Percentiles rank a stretch among this genome's conserved stretches.
These are phyloP conservation scores for Magallana gigas DNA, from an alignment of 1,140 invertebrate species.

Conservation along the genomic window DNA sequence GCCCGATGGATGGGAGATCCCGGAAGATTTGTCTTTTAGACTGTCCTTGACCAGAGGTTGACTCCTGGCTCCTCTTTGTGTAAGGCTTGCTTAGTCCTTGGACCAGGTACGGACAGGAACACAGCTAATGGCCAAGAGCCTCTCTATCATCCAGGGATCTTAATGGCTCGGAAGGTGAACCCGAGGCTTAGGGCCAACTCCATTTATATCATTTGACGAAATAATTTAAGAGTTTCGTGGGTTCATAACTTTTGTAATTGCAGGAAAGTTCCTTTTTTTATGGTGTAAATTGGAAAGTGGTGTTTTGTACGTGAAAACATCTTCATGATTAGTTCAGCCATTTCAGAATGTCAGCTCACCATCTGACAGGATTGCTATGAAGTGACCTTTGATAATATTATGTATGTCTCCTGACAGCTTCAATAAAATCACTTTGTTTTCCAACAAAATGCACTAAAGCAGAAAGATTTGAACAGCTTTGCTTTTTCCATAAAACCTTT, in stretches of 20 bases:
- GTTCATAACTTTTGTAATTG: background rate
- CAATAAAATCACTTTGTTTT: background rate
- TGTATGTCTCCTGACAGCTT: constrained; percentile 1
- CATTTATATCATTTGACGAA: background rate
- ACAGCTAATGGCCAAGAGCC: background rate
- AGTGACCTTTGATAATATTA: constrained; percentile 12
- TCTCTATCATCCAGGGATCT: background rate
- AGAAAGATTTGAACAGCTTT: background rate
- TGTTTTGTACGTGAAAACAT: background rate
- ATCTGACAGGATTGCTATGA: background rate
- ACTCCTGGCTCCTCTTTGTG: background rate
- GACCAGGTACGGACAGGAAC: background rate
- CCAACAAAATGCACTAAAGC: background rate
- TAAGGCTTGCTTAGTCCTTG: background rate
- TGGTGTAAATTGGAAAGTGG: background rate
- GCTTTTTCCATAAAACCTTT: no score
- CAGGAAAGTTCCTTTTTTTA: background rate
- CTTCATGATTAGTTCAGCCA: background rate
- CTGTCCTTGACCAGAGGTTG: background rate
- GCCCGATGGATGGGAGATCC: background rate
- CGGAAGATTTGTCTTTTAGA: constrained; percentile 18
- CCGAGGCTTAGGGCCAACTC: background rate
- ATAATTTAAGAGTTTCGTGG: background rate
- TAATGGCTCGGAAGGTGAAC: background rate
- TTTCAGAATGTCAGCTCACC: background rate